Evolutionary conservation across 2,888 invertebrate species (phyloP).

Genomic region (Therioaphis trifolii): DNA sequence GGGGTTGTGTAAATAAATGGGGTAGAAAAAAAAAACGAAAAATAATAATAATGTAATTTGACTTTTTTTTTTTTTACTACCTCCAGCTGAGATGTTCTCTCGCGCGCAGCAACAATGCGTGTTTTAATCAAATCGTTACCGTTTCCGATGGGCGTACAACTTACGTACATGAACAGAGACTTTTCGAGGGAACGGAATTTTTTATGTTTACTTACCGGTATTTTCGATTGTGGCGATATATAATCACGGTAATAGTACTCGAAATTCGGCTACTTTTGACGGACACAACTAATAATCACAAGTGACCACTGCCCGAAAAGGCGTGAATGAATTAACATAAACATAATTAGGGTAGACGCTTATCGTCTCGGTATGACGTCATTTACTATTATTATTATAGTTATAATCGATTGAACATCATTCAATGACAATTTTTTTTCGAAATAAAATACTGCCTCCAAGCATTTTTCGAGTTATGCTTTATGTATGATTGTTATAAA

Average conservation of each 20-base stretch:
- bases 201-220: slow-evolving; percentile 3
- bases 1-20: slow-evolving; percentile 60
- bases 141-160: slow-evolving; percentile 49
- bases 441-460: too few relatives aligned
- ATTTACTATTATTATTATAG: too few relatives aligned
- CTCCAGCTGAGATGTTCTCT: slow-evolving; percentile 56
- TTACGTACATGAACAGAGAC: neutral
- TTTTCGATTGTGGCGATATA: slow-evolving; percentile 25
- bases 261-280: slow-evolving; percentile 1
- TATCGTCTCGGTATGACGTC: neutral
- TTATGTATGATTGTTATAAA: too few relatives aligned
- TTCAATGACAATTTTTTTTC: too few relatives aligned
- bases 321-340: slow-evolving; percentile 16
- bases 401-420: too few relatives aligned
- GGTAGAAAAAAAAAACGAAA: slow-evolving; percentile 44
- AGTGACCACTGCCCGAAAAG: slow-evolving; percentile 50
- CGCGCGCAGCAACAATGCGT: neutral
- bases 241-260: neutral
- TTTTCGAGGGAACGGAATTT: neutral
- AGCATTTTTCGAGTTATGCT: too few relatives aligned
- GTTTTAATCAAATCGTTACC: slow-evolving; percentile 50
- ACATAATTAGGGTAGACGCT: slow-evolving; percentile 19
- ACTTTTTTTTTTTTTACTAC: slow-evolving; percentile 27
- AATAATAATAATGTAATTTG: slow-evolving; percentile 45
- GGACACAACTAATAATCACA: slow-evolving; percentile 43